Evolutionary conservation across 2,113 vertebrate genomes (phyloP).

Genomic region (Chaetura pelagica): DNA sequence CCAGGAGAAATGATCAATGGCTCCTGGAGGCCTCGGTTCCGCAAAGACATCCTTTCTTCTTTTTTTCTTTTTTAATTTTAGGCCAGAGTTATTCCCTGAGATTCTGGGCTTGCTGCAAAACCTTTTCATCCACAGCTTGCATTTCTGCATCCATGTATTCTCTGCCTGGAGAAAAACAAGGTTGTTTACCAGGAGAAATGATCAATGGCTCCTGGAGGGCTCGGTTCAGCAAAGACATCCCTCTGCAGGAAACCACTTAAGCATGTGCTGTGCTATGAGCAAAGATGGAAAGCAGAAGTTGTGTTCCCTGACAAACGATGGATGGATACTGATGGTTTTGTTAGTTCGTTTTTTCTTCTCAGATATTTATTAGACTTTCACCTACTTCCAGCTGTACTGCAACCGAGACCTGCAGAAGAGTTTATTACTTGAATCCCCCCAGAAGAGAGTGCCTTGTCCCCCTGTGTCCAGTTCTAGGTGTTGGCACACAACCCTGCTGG

Average conservation of each 20-base stretch:
- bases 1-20: conserved; percentile 33
- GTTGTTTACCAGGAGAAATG: conserved; percentile 32
- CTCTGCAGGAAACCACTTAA: conserved; percentile 15
- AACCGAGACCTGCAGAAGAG: neutral
- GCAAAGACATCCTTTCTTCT: neutral
- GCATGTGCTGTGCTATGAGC: neutral
- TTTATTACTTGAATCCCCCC: neutral
- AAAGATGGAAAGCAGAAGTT: neutral
- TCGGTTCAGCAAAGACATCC: neutral
- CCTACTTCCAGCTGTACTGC: neutral
- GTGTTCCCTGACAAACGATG: neutral
- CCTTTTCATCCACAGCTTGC: neutral
- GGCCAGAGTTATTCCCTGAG: neutral
- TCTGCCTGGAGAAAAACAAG: conserved; percentile 23
- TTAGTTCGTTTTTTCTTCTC: neutral
- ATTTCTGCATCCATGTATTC: neutral
- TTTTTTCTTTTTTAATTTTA: neutral
- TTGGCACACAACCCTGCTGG: neutral
- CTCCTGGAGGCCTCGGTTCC: neutral
- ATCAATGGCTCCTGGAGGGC: conserved; percentile 44
- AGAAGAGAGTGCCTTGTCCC: neutral
- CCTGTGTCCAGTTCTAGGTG: fast-evolving
- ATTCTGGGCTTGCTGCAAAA: neutral
- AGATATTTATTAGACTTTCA: neutral
- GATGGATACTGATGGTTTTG: neutral